Conservation (phyloP, 2,888 invertebrate species). For the Pseudanteris insignis region DNA sequence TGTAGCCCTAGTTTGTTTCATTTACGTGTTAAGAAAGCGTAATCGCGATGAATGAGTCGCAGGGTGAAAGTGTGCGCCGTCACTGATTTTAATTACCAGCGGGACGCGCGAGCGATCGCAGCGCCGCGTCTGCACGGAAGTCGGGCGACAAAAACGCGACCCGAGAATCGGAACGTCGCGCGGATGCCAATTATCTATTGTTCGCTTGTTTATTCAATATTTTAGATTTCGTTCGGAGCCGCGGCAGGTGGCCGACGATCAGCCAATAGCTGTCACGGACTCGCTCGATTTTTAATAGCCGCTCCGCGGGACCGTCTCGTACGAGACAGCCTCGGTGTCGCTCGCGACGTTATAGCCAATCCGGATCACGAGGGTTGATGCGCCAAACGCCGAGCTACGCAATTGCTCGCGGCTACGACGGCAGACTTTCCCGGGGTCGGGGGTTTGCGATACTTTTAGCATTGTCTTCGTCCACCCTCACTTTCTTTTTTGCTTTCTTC, state of each 20-base stretch:
- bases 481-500: slow-evolving; percentile 27
- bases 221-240: slow-evolving; percentile 64
- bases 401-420: too few species aligned
- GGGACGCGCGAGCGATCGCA: slow-evolving; percentile 50
- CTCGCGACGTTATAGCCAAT: slow-evolving; percentile 46
- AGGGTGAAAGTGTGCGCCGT: slow-evolving; percentile 38
- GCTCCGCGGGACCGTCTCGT: slow-evolving; percentile 59
- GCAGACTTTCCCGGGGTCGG: too few species aligned
- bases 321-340: slow-evolving; percentile 57
- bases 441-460: too few species aligned
- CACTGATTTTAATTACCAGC: slow-evolving; percentile 59
- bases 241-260: slow-evolving; percentile 27
- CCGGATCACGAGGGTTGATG: slow-evolving; percentile 37
- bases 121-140: slow-evolving; percentile 16
- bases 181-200: slow-evolving; percentile 65
- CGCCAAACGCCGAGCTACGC: slow-evolving; percentile 14
- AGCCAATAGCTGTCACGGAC: slow-evolving; percentile 66
- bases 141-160: slow-evolving; percentile 26
- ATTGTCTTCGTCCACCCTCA: too few species aligned
- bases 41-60: slow-evolving; percentile 35
- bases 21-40: slow-evolving; percentile 40
- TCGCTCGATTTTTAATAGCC: slow-evolving; percentile 65
- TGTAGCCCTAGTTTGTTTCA: slow-evolving; percentile 29
- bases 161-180: slow-evolving; percentile 16
- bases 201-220: slow-evolving; percentile 65